phyloP scores from a whole-genome alignment of 2,113 vertebrate species.

The Bubo scandiacus region DNA sequence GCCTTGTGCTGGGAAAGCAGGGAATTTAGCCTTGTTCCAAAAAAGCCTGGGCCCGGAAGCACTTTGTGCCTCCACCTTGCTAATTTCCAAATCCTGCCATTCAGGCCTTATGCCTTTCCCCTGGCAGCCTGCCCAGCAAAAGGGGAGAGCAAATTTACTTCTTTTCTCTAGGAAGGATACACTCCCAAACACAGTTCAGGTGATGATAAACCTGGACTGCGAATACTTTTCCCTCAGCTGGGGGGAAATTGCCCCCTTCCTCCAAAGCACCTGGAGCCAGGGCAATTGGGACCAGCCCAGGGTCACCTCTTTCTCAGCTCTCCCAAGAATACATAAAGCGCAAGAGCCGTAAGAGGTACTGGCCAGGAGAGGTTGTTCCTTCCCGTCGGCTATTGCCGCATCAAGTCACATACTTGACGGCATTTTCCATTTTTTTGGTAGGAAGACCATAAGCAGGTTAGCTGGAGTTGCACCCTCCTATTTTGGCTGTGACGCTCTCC shows the following conservation, averaged over 20 bases:
- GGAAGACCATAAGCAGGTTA: background rate
- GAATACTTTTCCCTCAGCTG: background rate
- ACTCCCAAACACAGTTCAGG: background rate
- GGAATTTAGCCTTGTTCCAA: background rate
- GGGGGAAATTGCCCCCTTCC: background rate
- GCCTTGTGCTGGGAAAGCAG: background rate
- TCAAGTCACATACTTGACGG: background rate
- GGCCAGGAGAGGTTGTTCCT: background rate
- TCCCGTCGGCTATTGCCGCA: background rate
- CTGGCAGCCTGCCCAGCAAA: background rate
- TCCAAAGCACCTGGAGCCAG: background rate
- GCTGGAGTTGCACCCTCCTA: background rate
- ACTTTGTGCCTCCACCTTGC: background rate
- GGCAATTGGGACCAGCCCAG: background rate
- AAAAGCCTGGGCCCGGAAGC: background rate
- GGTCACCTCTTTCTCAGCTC: background rate
- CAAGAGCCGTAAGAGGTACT: background rate
- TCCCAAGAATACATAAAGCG: rapidly evolving
- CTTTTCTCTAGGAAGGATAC: background rate
- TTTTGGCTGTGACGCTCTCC: background rate
- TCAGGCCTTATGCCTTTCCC: background rate
- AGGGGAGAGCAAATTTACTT: background rate
- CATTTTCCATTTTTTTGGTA: background rate
- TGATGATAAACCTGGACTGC: background rate
- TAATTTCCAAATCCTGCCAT: background rate